These are phyloP conservation scores for Emesis russula DNA, from an alignment of 2,888 invertebrate genomes.

Conservation along the genomic window DNA sequence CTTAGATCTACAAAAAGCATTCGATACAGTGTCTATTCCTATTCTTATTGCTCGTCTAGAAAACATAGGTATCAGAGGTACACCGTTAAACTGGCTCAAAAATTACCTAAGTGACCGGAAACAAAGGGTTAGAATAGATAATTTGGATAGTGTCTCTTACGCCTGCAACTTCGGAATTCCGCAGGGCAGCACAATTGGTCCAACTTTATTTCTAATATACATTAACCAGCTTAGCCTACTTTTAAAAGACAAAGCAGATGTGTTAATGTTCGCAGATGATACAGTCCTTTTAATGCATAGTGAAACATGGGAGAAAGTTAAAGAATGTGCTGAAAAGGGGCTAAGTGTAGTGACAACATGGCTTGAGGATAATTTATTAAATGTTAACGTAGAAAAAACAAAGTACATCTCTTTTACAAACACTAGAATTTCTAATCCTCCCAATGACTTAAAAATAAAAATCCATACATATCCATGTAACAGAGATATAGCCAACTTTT, in stretches of 20 bases:
- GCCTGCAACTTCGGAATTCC: background rate
- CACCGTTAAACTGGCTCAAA: background rate
- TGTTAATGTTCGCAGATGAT: too few relatives aligned
- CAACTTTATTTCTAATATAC: background rate
- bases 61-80: background rate
- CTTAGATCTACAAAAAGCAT: too few relatives aligned
- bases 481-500: background rate
- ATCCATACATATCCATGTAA: conserved; percentile 8
- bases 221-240: background rate
- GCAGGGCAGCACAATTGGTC: background rate
- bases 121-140: background rate
- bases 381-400: background rate
- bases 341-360: background rate
- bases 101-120: background rate
- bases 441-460: background rate
- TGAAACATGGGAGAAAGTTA: background rate
- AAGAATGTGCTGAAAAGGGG: background rate
- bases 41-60: background rate
- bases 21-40: too few relatives aligned
- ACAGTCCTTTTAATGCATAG: background rate
- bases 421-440: background rate
- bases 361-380: background rate
- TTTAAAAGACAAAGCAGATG: background rate
- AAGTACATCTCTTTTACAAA: background rate
- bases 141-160: background rate